A percentile compares a stretch with the other conserved stretches of the same genome.
These are phyloP conservation scores for Acanthosepion lycidas DNA, from an alignment of 2,888 invertebrate species.

Conservation along the genomic window DNA sequence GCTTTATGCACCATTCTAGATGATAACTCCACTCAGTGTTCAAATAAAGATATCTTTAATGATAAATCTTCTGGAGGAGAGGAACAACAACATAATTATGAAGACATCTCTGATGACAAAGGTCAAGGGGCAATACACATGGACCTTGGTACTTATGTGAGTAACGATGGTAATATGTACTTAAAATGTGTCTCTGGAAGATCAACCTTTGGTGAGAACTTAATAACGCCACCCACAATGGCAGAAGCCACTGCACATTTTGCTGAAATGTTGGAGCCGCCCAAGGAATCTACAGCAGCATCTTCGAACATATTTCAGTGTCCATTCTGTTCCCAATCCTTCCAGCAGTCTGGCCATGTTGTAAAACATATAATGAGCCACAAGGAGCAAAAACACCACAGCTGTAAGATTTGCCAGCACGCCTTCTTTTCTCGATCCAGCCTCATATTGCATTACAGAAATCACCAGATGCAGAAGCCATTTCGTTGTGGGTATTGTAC, in stretches of 20 bases:
- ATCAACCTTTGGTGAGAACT: not conserved
- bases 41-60: not conserved
- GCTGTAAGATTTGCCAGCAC: not conserved
- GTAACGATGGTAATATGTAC: conserved; percentile 40
- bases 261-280: not conserved
- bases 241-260: not conserved
- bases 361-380: conserved; percentile 21
- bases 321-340: conserved; percentile 38
- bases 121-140: not conserved
- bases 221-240: not conserved
- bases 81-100: not conserved
- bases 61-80: not conserved
- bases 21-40: not conserved
- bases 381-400: conserved; percentile 34
- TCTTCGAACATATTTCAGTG: conserved; percentile 34
- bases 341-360: conserved; percentile 4
- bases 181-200: not conserved
- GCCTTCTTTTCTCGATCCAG: not conserved
- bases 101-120: not conserved
- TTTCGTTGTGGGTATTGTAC: conserved; percentile 43
- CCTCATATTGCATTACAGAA: not conserved
- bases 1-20: not conserved
- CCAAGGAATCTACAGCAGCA: not conserved
- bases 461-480: not conserved
- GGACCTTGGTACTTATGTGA: conserved; percentile 38